phyloP scores from a whole-genome alignment of 2,888 invertebrate genomes.

The Agrotis segetum region DNA sequence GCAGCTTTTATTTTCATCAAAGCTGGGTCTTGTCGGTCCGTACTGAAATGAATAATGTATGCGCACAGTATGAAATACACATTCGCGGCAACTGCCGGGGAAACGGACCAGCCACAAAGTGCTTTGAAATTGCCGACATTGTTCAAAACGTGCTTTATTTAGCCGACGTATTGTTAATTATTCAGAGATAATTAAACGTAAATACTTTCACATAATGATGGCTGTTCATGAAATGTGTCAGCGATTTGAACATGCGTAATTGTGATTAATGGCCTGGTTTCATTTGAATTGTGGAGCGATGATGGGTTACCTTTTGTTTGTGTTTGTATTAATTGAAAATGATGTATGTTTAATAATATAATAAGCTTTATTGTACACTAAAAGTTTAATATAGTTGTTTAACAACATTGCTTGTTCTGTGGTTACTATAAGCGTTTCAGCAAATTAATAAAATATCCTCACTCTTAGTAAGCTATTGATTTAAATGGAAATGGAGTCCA shows the following conservation, averaged over 20 bases:
- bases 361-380: too few species aligned
- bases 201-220: constrained; percentile 40
- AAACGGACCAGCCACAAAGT: constrained; percentile 45
- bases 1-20: constrained; percentile 51
- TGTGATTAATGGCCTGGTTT: constrained; percentile 53
- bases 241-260: constrained; percentile 51
- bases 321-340: constrained; percentile 29
- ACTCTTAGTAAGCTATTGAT: not conserved
- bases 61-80: constrained; percentile 62
- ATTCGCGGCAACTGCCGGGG: constrained; percentile 49
- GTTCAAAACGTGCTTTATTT: constrained; percentile 52
- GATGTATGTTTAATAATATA: not conserved
- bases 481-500: not conserved
- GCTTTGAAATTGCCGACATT: constrained; percentile 55
- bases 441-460: not conserved
- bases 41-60: constrained; percentile 64
- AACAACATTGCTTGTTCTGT: too few species aligned
- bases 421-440: not conserved
- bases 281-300: constrained; percentile 35
- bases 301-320: constrained; percentile 45
- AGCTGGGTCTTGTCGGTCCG: constrained; percentile 29
- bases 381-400: too few species aligned
- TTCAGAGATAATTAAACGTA: constrained; percentile 43
- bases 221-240: constrained; percentile 43
- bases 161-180: constrained; percentile 39